Base-by-base conservation (phyloP, 92 coral and sea anemone species). In the Palythoa grandiflora region DNA sequence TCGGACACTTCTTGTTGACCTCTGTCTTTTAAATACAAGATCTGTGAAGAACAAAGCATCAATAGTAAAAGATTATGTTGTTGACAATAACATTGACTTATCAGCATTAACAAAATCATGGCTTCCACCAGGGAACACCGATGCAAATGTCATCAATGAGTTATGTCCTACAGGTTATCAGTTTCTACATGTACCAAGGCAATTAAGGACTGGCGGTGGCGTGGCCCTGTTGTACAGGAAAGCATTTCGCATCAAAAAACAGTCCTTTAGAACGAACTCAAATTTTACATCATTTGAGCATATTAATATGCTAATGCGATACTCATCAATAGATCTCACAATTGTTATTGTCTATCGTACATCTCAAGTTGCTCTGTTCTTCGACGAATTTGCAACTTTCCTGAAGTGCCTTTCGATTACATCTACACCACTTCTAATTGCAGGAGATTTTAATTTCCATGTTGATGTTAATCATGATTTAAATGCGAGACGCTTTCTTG, bases 11-110 rank as follows among this genome's bases (percentile, higher is more conserved):
- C 44, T 50, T 48, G 52, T 84, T 68, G 75, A 85, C 73, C 55
- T 75, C 57, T 73, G 89, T 37, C 91, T 80, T 28, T 80, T 80
- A 68, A 87, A 78, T 77, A 77, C 85, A 60, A 65, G 90, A 54
- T 78, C 89, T 17, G 89, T 75, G 75, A 71, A 75, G 77, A 80
- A 88, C 78, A 88, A 88, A 84, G 75, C 77, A 71, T 61, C 73
- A 53, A 88, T 65, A 47, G 87, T 88, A 79, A 88, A 88, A 72
- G 91, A 88, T 81, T 88, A 39, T 87, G 87, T 88, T 80, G 87
- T 88, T 88, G 91, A 80, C 75, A 68, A 83, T 39, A 73, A 83
- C 63, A 79, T 80, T 88, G 91, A 87, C 80, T 77, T 86, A 71
- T 72, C 72, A 38, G 87, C 87, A 60, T 61, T 83, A 36, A 83